Conservation (phyloP, 2,113 vertebrate species). For the Macquaria australasica region DNA sequence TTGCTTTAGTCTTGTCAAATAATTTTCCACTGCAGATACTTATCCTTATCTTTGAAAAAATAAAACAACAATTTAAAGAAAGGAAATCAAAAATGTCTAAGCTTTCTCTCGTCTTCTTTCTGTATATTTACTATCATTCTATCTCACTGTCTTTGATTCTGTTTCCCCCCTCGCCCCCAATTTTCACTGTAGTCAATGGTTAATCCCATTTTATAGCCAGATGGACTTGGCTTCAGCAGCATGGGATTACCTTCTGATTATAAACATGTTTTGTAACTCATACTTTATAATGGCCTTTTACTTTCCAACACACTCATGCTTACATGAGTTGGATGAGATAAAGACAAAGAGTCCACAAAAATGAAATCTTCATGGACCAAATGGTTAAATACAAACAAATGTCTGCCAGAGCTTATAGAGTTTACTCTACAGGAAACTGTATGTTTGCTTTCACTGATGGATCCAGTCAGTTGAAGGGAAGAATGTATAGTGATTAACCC, state of each 20-base stretch:
- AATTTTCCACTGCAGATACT: neutral
- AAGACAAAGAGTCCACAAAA: neutral
- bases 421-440: constrained; percentile 2
- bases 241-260: constrained; percentile 54
- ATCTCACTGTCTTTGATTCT: neutral
- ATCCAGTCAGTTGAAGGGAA: neutral
- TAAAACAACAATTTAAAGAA: neutral
- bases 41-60: neutral
- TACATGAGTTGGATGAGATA: neutral
- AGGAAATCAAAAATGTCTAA: neutral
- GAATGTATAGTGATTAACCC: constrained; percentile 21
- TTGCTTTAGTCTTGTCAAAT: neutral
- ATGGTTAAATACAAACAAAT: neutral
- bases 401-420: neutral
- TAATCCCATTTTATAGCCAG: constrained; percentile 63
- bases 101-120: neutral
- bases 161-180: neutral
- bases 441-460: constrained; percentile 6
- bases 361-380: neutral
- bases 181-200: constrained; percentile 4
- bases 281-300: neutral
- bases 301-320: neutral
- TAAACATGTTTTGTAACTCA: constrained; percentile 41
- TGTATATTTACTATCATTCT: neutral
- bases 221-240: constrained; percentile 43